phyloP scores from a whole-genome alignment of 2,888 invertebrate genomes.

The Torymus tubicola region DNA sequence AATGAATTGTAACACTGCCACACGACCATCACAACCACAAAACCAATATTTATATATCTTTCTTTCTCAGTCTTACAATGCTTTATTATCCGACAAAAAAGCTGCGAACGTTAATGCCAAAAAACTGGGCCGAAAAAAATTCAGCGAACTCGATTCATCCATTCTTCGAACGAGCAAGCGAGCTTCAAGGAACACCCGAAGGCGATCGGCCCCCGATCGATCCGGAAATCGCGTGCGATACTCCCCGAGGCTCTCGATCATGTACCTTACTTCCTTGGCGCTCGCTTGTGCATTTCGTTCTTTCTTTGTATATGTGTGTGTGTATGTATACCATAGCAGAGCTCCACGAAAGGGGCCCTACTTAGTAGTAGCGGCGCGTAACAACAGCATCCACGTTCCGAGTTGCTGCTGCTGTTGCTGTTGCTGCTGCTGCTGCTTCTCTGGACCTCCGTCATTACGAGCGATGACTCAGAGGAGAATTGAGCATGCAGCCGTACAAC shows the following conservation, averaged over 20 bases:
- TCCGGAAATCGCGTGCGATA: conserved; percentile 64
- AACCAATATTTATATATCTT: too few species aligned
- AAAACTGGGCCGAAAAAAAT: too few species aligned
- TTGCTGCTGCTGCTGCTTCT: conserved; percentile 58
- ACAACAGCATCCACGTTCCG: background rate
- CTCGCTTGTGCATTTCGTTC: background rate
- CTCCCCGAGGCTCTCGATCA: background rate
- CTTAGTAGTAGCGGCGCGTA: background rate
- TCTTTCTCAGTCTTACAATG: too few species aligned
- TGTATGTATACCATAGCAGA: too few species aligned
- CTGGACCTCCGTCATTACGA: conserved; percentile 71
- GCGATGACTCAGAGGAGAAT: conserved; percentile 70
- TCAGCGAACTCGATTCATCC: too few species aligned
- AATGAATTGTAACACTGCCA: too few species aligned
- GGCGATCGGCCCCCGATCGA: conserved; percentile 17
- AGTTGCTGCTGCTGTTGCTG: too few species aligned
- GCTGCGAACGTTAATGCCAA: too few species aligned
- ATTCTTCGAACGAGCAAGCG: too few species aligned
- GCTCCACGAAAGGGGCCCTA: background rate
- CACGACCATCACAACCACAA: too few species aligned
- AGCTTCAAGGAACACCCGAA: too few species aligned
- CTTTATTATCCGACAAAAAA: too few species aligned
- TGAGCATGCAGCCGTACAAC: background rate
- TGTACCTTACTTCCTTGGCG: background rate
- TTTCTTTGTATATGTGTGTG: background rate